These are phyloP conservation scores for Branchinecta lynchi DNA, from an alignment of 1,140 invertebrate species.

Conservation along the genomic window DNA sequence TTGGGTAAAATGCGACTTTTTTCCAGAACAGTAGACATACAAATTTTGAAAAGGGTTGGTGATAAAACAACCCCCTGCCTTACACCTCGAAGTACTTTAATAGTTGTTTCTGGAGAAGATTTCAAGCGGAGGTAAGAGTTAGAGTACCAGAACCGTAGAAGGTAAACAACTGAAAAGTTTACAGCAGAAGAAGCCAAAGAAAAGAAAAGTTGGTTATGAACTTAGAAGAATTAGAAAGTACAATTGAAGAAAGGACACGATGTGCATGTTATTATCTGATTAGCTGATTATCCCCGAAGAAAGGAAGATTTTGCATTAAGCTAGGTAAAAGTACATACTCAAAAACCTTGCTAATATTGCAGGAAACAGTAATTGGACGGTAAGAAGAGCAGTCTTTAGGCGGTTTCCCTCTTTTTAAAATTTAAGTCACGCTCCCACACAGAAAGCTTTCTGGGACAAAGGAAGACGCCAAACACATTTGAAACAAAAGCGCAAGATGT, in stretches of 20 bases:
- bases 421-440: background rate
- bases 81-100: background rate
- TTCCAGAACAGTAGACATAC: background rate
- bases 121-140: background rate
- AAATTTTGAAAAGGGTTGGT: background rate
- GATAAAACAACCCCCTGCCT: background rate
- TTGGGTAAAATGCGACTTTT: background rate
- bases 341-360: background rate
- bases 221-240: background rate
- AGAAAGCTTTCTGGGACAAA: background rate
- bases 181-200: background rate
- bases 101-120: background rate
- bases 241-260: background rate
- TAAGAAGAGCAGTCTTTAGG: background rate
- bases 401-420: background rate
- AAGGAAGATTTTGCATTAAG: no score
- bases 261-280: background rate
- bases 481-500: background rate
- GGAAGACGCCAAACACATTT: background rate
- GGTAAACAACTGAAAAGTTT: background rate
- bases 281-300: background rate
- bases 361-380: background rate
- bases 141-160: conserved; percentile 5
- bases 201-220: background rate
- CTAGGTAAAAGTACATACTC: background rate